Evolutionary conservation across 2,113 vertebrate genomes (phyloP).

Genomic region (Damaliscus lunatus): DNA sequence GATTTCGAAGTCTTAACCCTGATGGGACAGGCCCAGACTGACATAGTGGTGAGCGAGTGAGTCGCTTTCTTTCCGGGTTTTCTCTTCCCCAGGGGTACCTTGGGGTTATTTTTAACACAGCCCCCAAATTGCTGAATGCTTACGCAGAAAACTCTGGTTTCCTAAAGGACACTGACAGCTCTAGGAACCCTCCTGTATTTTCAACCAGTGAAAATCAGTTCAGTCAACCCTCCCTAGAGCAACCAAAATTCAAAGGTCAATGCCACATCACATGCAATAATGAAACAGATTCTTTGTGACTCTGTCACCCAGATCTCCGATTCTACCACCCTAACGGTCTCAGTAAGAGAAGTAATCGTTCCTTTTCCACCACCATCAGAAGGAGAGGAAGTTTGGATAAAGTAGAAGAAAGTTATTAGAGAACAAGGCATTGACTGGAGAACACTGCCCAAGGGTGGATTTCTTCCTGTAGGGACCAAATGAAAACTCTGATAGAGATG

Average conservation of each 20-base stretch:
- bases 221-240: background rate
- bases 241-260: background rate
- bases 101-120: background rate
- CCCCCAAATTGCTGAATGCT: background rate
- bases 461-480: background rate
- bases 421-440: background rate
- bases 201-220: background rate
- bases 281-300: background rate
- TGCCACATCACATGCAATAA: background rate
- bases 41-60: background rate
- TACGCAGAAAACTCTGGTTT: background rate
- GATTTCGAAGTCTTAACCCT: background rate
- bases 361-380: background rate
- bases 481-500: background rate
- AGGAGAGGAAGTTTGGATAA: background rate
- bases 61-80: background rate
- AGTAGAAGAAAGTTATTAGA: background rate
- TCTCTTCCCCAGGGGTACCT: background rate
- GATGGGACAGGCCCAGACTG: background rate
- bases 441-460: background rate
- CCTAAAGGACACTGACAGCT: background rate
- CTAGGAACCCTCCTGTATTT: background rate
- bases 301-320: background rate
- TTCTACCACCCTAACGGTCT: background rate
- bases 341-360: background rate